These are phyloP conservation scores for Promerops cafer DNA, from an alignment of 2,113 vertebrate species.

Conservation along the genomic window DNA sequence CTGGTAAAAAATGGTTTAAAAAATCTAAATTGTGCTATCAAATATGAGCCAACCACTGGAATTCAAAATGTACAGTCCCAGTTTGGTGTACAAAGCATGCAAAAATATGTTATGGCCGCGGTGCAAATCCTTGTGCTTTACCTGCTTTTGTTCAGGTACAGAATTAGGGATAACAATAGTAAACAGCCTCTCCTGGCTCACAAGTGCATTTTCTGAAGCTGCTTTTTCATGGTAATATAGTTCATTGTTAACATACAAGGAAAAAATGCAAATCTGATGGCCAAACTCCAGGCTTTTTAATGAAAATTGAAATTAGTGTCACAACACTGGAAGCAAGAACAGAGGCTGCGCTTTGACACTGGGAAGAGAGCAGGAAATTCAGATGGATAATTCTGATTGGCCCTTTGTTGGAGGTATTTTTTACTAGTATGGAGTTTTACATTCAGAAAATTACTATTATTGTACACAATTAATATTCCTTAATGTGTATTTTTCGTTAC, in stretches of 20 bases:
- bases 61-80: neutral
- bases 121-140: neutral
- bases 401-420: neutral
- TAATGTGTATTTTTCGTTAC: neutral
- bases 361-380: neutral
- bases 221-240: neutral
- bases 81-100: neutral
- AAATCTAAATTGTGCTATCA: accelerated
- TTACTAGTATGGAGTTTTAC: neutral
- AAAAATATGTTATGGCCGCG: accelerated
- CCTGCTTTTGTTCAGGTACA: neutral
- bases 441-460: neutral
- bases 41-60: neutral
- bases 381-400: neutral
- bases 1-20: neutral
- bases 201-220: neutral
- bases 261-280: neutral
- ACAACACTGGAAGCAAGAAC: neutral
- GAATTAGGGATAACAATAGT: neutral
- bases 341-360: neutral
- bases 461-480: neutral
- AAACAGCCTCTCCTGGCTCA: neutral
- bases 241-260: neutral
- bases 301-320: neutral
- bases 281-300: neutral